Conservation (phyloP, 1,140 invertebrate genomes). For the Drosophila bifasciata region DNA sequence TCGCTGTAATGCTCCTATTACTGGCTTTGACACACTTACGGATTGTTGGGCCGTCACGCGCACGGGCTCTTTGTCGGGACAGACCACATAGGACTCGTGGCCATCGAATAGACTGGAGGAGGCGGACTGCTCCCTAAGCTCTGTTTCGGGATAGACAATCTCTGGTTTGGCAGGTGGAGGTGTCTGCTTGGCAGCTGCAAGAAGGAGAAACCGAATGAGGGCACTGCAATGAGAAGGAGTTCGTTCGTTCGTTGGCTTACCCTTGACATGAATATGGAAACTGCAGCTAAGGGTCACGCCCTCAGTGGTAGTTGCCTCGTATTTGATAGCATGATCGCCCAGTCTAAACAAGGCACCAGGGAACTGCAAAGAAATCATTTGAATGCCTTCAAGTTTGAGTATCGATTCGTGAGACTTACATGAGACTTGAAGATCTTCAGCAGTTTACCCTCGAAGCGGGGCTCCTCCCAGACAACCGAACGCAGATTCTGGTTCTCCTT, state of each 20-base stretch:
- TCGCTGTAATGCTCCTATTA: conserved; percentile 26
- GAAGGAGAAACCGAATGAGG: neutral
- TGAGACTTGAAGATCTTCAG: conserved; percentile 87
- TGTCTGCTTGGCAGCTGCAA: conserved; percentile 33
- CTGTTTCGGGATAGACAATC: conserved; percentile 17
- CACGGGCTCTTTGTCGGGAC: conserved; percentile 66
- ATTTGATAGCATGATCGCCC: conserved; percentile 87
- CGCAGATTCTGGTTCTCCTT: conserved; percentile 85
- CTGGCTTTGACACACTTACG: conserved; percentile 62
- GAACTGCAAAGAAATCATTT: conserved; percentile 80
- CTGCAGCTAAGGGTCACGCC: conserved; percentile 87
- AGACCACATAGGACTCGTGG: conserved; percentile 72
- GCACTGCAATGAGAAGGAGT: too few species aligned
- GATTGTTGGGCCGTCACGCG: conserved; percentile 70
- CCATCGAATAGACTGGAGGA: conserved; percentile 42
- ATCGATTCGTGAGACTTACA: conserved; percentile 83
- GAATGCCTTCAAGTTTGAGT: neutral
- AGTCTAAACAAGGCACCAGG: conserved; percentile 86
- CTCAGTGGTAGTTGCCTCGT: conserved; percentile 87
- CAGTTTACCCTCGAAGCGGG: conserved; percentile 87
- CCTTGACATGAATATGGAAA: conserved; percentile 87
- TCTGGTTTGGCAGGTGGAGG: conserved; percentile 6
- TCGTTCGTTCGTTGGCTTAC: conserved; percentile 71
- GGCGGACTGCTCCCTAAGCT: conserved; percentile 9
- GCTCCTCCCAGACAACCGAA: conserved; percentile 88